Conservation (phyloP, 2,113 vertebrate genomes). For the Poeciliopsis prolifica region DNA sequence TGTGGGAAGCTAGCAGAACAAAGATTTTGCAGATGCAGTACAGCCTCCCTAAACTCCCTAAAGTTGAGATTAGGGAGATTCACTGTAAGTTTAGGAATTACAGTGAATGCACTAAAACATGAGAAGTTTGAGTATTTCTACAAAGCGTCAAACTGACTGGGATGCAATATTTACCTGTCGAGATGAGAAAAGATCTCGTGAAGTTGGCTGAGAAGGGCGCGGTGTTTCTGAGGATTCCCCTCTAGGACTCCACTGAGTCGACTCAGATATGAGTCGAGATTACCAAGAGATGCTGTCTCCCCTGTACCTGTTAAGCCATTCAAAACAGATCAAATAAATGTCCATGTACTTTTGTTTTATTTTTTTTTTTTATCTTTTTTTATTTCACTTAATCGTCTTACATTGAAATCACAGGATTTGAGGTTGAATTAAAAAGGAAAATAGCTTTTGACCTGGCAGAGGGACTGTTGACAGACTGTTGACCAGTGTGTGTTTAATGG, state of each 20-base stretch:
- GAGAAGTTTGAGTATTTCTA: neutral
- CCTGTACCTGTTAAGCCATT: constrained; percentile 82
- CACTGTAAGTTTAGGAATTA: neutral
- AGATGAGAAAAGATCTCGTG: constrained; percentile 92
- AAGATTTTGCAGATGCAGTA: no score
- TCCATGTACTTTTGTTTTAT: neutral
- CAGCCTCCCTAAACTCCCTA: no score
- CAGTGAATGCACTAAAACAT: neutral
- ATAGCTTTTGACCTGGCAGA: constrained; percentile 84
- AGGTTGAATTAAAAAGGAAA: neutral
- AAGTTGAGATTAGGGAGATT: no score
- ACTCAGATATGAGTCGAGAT: constrained; percentile 94
- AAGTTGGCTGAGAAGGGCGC: constrained; percentile 87
- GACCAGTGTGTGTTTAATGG: constrained; percentile 90
- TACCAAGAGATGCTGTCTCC: constrained; percentile 91
- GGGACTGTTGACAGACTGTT: constrained; percentile 90
- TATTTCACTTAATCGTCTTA: neutral
- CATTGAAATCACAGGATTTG: neutral
- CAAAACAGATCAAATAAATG: neutral
- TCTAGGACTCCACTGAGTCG: constrained; percentile 90
- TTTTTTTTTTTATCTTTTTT: neutral
- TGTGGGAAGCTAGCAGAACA: no score
- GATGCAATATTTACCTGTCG: constrained; percentile 83
- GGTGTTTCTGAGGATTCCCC: constrained; percentile 90
- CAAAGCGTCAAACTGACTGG: neutral